Evolutionary conservation across 2,113 vertebrate genomes (phyloP).

Genomic region (Noctilio leporinus): DNA sequence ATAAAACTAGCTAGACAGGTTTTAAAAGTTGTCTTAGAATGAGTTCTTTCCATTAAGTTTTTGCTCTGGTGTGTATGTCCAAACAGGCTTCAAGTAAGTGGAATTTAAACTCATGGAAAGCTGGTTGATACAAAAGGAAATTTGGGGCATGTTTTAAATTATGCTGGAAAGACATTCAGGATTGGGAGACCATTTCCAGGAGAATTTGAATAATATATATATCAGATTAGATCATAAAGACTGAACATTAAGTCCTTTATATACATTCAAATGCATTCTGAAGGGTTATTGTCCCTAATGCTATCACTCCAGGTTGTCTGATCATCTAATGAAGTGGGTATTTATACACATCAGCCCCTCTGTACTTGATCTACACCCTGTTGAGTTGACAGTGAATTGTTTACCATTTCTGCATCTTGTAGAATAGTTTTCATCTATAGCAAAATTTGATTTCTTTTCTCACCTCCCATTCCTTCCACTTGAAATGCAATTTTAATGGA

Average conservation of each 20-base stretch:
- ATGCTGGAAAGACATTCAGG: neutral
- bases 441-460: neutral
- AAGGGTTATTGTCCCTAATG: neutral
- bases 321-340: neutral
- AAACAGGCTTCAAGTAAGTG: constrained; percentile 21
- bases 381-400: neutral
- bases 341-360: neutral
- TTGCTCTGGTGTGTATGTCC: constrained; percentile 32
- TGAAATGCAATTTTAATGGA: neutral
- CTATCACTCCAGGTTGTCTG: neutral
- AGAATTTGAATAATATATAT: neutral
- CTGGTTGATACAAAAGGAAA: neutral
- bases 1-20: constrained; percentile 51
- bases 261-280: neutral
- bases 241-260: neutral
- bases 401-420: neutral
- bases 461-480: neutral
- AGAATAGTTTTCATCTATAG: neutral
- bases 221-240: neutral
- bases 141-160: neutral
- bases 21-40: constrained; percentile 42
- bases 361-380: neutral
- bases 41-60: constrained; percentile 39
- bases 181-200: neutral
- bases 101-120: constrained; percentile 9